Evolutionary conservation across 2,113 vertebrate species (phyloP).

Genomic region (Pogona vitticeps): DNA sequence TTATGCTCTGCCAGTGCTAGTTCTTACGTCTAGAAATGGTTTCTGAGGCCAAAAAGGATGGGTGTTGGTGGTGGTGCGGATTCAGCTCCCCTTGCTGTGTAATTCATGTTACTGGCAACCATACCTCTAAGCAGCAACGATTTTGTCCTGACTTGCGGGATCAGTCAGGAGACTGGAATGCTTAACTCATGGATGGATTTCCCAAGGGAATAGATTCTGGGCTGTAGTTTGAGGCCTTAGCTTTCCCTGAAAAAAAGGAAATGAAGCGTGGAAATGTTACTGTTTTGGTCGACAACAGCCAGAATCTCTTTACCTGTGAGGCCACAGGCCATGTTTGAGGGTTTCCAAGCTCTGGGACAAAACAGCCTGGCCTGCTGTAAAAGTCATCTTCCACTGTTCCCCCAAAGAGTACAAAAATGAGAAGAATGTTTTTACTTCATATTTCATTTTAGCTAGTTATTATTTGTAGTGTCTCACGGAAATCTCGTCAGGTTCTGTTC

Average conservation of each 20-base stretch:
- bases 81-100: background rate
- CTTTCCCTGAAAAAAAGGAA: too few relatives aligned
- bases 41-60: background rate
- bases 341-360: too few relatives aligned
- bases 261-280: too few relatives aligned
- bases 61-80: too few relatives aligned
- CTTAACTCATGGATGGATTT: too few relatives aligned
- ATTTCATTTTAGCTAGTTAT: background rate
- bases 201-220: too few relatives aligned
- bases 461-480: background rate
- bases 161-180: background rate
- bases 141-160: background rate
- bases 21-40: background rate
- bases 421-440: background rate
- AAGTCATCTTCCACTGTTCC: too few relatives aligned
- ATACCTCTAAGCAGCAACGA: background rate
- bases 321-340: too few relatives aligned
- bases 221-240: background rate
- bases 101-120: background rate
- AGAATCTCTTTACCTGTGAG: too few relatives aligned
- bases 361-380: too few relatives aligned
- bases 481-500: background rate
- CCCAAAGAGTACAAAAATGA: too few relatives aligned
- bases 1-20: background rate
- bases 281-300: too few relatives aligned